Conservation (phyloP, 2,888 invertebrate species). For the Morpho deidamia region DNA sequence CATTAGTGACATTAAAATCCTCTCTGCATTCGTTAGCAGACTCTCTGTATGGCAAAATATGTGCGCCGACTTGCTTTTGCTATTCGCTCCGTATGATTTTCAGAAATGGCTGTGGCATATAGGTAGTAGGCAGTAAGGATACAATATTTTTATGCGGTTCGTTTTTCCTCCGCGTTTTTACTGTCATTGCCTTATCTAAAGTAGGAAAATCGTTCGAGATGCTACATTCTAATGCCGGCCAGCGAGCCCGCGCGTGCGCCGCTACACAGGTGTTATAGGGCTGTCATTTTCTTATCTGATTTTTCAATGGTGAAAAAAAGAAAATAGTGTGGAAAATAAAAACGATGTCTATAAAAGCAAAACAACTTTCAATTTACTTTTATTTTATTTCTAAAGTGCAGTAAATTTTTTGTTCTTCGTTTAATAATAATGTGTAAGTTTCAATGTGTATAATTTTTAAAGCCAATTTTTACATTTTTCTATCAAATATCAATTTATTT, state of each 20-base stretch:
- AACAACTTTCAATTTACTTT: no score
- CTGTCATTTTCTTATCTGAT: constrained; percentile 24
- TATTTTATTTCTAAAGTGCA: no score
- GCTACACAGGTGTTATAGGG: constrained; percentile 54
- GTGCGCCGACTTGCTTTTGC: constrained; percentile 59
- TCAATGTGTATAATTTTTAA: no score
- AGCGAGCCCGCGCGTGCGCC: constrained; percentile 68
- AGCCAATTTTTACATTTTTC: no score
- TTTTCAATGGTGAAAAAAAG: not conserved
- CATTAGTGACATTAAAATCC: constrained; percentile 72
- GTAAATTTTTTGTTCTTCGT: no score
- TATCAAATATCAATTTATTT: no score
- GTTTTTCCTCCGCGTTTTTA: constrained; percentile 74
- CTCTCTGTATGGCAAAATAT: constrained; percentile 73
- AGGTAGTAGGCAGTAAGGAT: constrained; percentile 53
- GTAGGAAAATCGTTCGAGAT: constrained; percentile 74
- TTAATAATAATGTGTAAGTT: no score
- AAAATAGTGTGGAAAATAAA: no score
- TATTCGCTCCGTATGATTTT: constrained; percentile 75
- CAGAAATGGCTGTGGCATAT: constrained; percentile 73
- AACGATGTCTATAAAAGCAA: no score
- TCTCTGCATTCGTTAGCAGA: constrained; percentile 69
- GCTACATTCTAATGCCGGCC: constrained; percentile 74
- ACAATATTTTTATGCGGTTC: constrained; percentile 74
- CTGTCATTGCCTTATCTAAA: constrained; percentile 70